Base-by-base conservation (phyloP, 2,888 invertebrate genomes). In the Strigamia maritima region DNA sequence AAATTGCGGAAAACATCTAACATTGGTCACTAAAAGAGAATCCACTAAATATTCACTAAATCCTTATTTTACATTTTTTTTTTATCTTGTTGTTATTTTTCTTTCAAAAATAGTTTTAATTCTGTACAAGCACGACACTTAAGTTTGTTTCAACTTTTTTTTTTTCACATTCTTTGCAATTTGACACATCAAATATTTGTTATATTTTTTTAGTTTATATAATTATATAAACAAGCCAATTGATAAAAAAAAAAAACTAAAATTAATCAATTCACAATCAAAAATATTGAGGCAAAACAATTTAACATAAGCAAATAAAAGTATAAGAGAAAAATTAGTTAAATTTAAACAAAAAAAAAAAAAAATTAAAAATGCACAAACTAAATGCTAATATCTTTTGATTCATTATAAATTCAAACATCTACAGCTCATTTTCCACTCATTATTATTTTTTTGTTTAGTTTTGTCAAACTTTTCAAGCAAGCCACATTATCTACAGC, bases 51-150 rank as follows among this genome's bases (percentile, higher is more conserved):
- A 65, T 65, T 26, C 24, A 65, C 65, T 65, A 65, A 65, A 65
- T 26, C 26, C 65, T 26, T 31, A n/a, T 60, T 60, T 65, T 65
- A 26, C 26, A 26, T 65, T 65, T 65, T 65, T 65, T 65, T 65
- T 65, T 31, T 31, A 31, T 31, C 31, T 31, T 31, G 7, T 31
- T 65, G 26, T 65, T 65, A 65, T 65, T 65, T 65, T 65, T 65
- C 28, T 65, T 65, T 65, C 65, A 65, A 65, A 65, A 65, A 65
- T 65, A 65, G 65, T 65, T 65, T 65, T 65, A 65, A 65, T 65
- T 65, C 65, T 65, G 65, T 65, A 65, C 65, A 65, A 65, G 65
- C 65, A 65, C 65, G 65, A 65, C 65, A 65, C 24, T 65, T 3
- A 65, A 65, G 24, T 65, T 60, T 65, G 60, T 60, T 60, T 26